Base-by-base conservation (phyloP, 2,797 vertebrate genomes). In the Botia kubotai region DNA sequence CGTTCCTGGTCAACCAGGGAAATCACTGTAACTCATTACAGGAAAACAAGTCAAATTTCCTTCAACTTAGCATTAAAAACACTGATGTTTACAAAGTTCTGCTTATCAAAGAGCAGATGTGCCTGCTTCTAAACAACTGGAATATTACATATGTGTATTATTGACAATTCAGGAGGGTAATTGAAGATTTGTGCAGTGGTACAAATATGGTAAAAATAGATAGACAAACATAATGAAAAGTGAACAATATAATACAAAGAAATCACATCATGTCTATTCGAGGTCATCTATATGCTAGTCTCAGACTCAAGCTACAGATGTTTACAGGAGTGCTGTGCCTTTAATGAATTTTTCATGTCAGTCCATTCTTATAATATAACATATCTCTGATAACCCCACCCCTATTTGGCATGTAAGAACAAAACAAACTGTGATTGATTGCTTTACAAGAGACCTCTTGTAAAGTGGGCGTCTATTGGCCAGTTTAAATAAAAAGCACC, bases 41-140 rank as follows among this genome's bases (percentile, higher is more conserved):
- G 85, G 83, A 86, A 83, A 79, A 65, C 21, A 48, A 77, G 75
- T 76, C 77, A 72, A 67, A 66, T 29, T 72, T 81, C 72, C 23
- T n/a, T 16, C 6, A 69, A 55, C n/a, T 43, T 16, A 26, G 53
- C 33, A 71, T 71, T 58, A 68, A 55, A 55, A 68, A 52, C 12
- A 17, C 7, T 23, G 16, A n/a, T 53, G 52, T 53, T 53, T 53
- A n/a, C 16, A 53, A 74, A 39, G 46, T 48, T 63, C 23, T 19
- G 43, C 58, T 29, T 23, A n/a, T 21, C 72, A 29, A 21, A 50
- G 29, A 19, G n/a, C 43, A 10, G 23, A 5, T 63, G 16, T 75
- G 23, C 26, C 19, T 33, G 23, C 39, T 60, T 73, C 23, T 43
- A 36, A 48, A 29, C 5, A 74, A 62, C 26, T 50, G 23, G 5